A percentile compares a stretch with the other conserved stretches of the same genome.
Conservation (phyloP, 1,140 invertebrate species). For the Lethrus apterus region DNA sequence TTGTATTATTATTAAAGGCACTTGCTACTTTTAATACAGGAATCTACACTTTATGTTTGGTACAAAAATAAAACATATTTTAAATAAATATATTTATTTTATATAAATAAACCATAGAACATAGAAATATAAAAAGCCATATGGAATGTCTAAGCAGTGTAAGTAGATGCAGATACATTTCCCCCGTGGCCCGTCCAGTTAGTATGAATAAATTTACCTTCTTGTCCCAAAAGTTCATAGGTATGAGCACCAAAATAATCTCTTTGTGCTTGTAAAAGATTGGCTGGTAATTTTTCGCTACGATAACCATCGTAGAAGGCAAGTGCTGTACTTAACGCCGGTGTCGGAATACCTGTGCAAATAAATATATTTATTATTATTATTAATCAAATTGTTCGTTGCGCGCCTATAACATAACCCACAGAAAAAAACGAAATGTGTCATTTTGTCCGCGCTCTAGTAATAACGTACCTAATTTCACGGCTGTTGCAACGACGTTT, state of each 20-base stretch:
- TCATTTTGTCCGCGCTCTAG: background rate
- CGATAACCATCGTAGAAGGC: constrained; percentile 96
- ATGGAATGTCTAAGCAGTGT: constrained; percentile 84
- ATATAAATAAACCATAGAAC: too few relatives aligned
- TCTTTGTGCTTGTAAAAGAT: constrained; percentile 75
- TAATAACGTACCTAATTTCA: constrained; percentile 32
- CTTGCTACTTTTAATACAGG: too few relatives aligned
- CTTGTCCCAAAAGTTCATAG: constrained; percentile 81
- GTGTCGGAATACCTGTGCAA: constrained; percentile 85
- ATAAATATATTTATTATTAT: constrained; percentile 22
- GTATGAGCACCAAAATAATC: constrained; percentile 99
- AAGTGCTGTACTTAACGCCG: constrained; percentile 85
- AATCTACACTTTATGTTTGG: too few relatives aligned
- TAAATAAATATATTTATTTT: too few relatives aligned
- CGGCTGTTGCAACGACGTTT: constrained; percentile 55
- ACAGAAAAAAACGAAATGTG: too few relatives aligned
- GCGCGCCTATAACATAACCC: too few relatives aligned
- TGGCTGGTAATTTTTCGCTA: constrained; percentile 33
- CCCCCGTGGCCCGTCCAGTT: constrained; percentile 99
- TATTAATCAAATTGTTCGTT: background rate
- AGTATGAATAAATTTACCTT: constrained; percentile 90
- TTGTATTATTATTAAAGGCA: too few relatives aligned
- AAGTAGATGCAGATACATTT: constrained; percentile 91
- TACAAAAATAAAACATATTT: too few relatives aligned
- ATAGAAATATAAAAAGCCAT: too few relatives aligned